Percentiles rank a stretch among this genome's conserved stretches.
These are phyloP conservation scores for Asbolus verrucosus DNA, from an alignment of 1,140 invertebrate species.

Conservation along the genomic window DNA sequence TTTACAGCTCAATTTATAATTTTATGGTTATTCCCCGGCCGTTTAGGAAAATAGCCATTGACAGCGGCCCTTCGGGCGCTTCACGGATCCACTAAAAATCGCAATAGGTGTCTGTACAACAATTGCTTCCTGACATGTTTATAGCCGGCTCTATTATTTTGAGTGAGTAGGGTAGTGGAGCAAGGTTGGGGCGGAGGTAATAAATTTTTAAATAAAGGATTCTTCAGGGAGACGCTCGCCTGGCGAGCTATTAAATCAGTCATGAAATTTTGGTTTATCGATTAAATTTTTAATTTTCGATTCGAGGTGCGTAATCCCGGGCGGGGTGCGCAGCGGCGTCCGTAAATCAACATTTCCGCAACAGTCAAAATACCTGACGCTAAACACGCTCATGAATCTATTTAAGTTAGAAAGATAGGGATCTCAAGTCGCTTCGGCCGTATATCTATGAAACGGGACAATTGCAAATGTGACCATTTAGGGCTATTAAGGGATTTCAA, in stretches of 20 bases:
- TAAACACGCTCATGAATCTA: constrained; percentile 47
- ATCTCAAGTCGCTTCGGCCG: constrained; percentile 41
- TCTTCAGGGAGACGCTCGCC: neutral
- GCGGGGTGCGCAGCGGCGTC: no score
- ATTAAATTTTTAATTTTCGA: neutral
- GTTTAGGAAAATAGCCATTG: neutral
- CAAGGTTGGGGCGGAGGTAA: neutral
- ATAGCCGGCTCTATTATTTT: constrained; percentile 37
- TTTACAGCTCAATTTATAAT: neutral
- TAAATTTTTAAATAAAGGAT: constrained; percentile 32
- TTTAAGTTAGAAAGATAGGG: constrained; percentile 53
- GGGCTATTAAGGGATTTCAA: constrained; percentile 59
- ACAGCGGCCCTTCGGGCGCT: neutral
- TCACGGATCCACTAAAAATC: constrained; percentile 20
- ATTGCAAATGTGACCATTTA: constrained; percentile 59
- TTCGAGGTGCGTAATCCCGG: no score
- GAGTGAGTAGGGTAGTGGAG: constrained; percentile 40
- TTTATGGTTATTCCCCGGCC: constrained; percentile 6
- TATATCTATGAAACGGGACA: constrained; percentile 53
- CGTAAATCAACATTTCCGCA: constrained; percentile 3
- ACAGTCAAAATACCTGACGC: constrained; percentile 20
- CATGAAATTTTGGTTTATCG: no score
- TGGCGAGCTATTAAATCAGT: no score
- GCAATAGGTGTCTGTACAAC: constrained; percentile 27
- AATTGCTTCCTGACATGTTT: constrained; percentile 41